Conservation (phyloP, 2,888 invertebrate species). For the Cerastis leucographa region DNA sequence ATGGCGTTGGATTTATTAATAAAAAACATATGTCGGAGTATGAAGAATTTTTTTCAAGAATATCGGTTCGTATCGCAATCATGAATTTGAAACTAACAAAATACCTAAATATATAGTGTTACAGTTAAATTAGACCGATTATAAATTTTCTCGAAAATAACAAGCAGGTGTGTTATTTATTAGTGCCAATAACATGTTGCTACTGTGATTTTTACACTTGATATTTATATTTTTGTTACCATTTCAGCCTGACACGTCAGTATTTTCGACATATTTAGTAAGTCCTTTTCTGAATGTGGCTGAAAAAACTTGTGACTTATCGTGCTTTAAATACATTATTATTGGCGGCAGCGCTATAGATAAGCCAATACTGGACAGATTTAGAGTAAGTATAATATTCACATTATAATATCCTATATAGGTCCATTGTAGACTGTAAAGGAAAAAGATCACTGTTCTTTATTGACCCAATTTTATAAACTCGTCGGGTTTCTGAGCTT, state of each 20-base stretch:
- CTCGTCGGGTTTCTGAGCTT: slow-evolving; percentile 3
- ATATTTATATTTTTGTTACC: slow-evolving; percentile 11
- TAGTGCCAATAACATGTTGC: too few relatives aligned
- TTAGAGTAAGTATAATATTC: slow-evolving; percentile 75
- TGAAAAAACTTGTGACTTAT: slow-evolving; percentile 78
- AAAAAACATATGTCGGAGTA: too few relatives aligned
- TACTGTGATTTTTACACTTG: slow-evolving; percentile 27
- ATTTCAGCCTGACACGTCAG: slow-evolving; percentile 77
- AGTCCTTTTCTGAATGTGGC: slow-evolving; percentile 76
- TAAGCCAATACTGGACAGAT: slow-evolving; percentile 74
- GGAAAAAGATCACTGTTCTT: slow-evolving; percentile 29
- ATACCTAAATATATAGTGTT: too few relatives aligned
- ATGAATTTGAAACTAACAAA: too few relatives aligned
- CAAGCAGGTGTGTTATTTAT: too few relatives aligned
- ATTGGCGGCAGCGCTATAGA: slow-evolving; percentile 78
- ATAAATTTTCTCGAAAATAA: too few relatives aligned
- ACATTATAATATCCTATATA: slow-evolving; percentile 19
- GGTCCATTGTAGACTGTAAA: slow-evolving; percentile 14
- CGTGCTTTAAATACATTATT: slow-evolving; percentile 77
- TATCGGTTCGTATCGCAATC: too few relatives aligned
- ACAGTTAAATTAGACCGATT: too few relatives aligned
- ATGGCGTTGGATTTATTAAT: too few relatives aligned
- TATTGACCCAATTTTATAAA: slow-evolving; percentile 29
- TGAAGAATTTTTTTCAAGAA: too few relatives aligned
- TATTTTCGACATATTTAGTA: slow-evolving; percentile 79